phyloP scores from a whole-genome alignment of 2,888 invertebrate species.

The Orthosia gothica region DNA sequence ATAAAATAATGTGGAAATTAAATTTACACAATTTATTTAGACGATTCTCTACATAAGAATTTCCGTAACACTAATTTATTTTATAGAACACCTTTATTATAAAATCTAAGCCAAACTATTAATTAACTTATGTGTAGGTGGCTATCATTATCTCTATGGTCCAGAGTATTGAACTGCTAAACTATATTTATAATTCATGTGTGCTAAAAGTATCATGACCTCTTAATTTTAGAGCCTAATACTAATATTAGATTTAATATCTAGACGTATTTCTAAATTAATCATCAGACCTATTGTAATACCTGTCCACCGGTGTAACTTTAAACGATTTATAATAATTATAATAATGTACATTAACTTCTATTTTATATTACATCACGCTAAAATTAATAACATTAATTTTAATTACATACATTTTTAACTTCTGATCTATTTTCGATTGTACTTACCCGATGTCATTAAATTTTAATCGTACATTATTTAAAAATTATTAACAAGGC shows the following conservation, averaged over 20 bases:
- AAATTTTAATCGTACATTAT: constrained; percentile 83
- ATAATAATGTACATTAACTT: constrained; percentile 85
- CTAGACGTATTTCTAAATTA: constrained; percentile 72
- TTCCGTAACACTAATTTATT: constrained; percentile 80
- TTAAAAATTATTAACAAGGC: constrained; percentile 82
- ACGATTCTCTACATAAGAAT: constrained; percentile 84
- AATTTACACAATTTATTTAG: constrained; percentile 88
- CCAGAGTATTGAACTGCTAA: constrained; percentile 75
- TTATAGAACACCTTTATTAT: constrained; percentile 70
- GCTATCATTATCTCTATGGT: constrained; percentile 77
- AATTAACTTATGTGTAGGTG: constrained; percentile 80
- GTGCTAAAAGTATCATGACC: constrained; percentile 77
- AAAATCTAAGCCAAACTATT: constrained; percentile 81
- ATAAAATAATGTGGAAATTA: constrained; percentile 83
- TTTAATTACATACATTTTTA: constrained; percentile 84
- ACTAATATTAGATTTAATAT: constrained; percentile 71
- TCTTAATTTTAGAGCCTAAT: constrained; percentile 86
- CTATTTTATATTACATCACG: constrained; percentile 86
- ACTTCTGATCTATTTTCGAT: constrained; percentile 79
- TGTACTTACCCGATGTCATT: constrained; percentile 81
- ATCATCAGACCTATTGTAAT: constrained; percentile 73
- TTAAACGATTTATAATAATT: constrained; percentile 80
- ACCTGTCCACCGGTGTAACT: constrained; percentile 76
- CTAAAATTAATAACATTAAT: constrained; percentile 83
- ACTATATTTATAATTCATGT: constrained; percentile 75